Percentiles rank a stretch among this genome's conserved stretches.
Evolutionary conservation across 1,140 invertebrate genomes (phyloP).

Genomic region (Macrosteles quadrilineatus): DNA sequence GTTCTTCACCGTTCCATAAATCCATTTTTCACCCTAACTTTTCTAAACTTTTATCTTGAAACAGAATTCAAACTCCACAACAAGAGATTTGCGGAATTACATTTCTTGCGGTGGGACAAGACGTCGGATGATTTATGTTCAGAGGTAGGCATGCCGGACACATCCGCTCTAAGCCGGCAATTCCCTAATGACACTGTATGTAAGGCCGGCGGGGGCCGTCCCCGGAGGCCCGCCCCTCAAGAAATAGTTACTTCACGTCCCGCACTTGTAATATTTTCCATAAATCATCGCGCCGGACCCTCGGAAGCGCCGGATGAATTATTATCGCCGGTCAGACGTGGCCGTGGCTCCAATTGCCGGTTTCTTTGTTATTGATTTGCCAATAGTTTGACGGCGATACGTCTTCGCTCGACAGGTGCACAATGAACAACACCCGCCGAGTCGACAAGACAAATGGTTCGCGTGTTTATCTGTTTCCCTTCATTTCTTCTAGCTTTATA

Average conservation of each 20-base stretch:
- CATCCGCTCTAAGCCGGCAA: constrained; percentile 23
- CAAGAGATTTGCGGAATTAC: neutral
- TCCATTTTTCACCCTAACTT: too few species aligned
- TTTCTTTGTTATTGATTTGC: constrained; percentile 23
- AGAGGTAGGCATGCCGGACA: constrained; percentile 8
- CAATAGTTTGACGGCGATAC: neutral
- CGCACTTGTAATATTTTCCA: constrained; percentile 35
- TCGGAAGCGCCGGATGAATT: constrained; percentile 31
- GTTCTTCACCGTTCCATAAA: too few species aligned
- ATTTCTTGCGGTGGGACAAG: neutral
- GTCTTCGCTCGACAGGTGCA: constrained; percentile 12
- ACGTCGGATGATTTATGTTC: neutral
- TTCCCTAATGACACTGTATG: constrained; percentile 36
- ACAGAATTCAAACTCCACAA: neutral
- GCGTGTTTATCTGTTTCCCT: constrained; percentile 6
- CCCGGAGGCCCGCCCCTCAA: constrained; percentile 21
- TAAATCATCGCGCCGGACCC: constrained; percentile 30
- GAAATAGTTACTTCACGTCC: constrained; percentile 34
- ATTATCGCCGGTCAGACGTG: constrained; percentile 22
- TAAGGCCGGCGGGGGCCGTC: constrained; percentile 16
- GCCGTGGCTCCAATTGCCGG: constrained; percentile 11
- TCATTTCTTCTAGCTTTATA: neutral
- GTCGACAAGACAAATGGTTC: neutral
- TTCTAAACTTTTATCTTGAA: neutral
- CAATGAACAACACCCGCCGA: neutral